These are phyloP conservation scores for Charanyca ferruginea DNA, from an alignment of 2,888 invertebrate genomes.

Conservation along the genomic window DNA sequence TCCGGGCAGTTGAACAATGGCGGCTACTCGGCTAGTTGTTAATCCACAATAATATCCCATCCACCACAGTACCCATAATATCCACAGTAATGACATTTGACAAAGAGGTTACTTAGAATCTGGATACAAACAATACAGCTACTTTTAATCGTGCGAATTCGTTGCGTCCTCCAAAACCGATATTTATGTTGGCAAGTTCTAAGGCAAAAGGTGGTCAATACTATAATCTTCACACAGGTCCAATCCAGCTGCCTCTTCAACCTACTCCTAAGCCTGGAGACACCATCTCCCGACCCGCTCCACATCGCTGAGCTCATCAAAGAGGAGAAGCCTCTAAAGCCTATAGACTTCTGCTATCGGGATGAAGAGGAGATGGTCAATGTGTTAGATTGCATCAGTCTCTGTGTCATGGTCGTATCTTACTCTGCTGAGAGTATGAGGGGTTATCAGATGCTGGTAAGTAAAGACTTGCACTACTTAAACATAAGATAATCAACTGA, in stretches of 20 bases:
- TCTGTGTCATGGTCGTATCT: constrained; percentile 99
- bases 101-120: too few relatives aligned
- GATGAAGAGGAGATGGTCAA: constrained; percentile 99
- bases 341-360: constrained; percentile 99
- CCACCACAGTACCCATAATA: too few relatives aligned
- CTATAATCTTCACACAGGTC: constrained; percentile 88
- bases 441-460: constrained; percentile 97
- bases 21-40: too few relatives aligned
- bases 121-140: too few relatives aligned
- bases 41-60: too few relatives aligned
- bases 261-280: constrained; percentile 97
- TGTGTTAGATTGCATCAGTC: constrained; percentile 98
- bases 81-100: too few relatives aligned
- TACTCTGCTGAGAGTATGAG: constrained; percentile 98
- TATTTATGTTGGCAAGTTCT: background rate
- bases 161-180: too few relatives aligned
- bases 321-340: constrained; percentile 97
- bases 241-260: constrained; percentile 98
- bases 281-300: constrained; percentile 98
- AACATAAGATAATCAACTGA: background rate
- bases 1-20: too few relatives aligned
- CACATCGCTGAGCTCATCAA: constrained; percentile 98
- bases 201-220: background rate
- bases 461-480: constrained; percentile 64
- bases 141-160: too few relatives aligned